Evolutionary conservation across 2,797 vertebrate genomes (phyloP).

Genomic region (Xenentodon cancila): DNA sequence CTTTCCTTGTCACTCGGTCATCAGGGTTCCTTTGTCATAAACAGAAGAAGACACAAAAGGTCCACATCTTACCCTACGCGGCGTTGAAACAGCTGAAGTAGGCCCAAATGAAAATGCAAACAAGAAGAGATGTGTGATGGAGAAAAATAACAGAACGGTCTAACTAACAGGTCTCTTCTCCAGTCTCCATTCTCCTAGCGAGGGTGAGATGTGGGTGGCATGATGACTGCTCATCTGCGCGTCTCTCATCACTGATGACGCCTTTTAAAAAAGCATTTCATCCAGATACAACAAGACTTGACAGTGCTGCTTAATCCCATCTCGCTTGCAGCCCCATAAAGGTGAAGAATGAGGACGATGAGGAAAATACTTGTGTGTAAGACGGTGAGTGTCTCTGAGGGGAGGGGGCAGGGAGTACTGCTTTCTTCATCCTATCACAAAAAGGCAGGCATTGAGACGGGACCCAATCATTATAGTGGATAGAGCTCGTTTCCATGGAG

Average conservation of each 20-base stretch:
- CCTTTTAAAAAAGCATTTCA: constrained; percentile 46
- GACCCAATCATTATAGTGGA: constrained; percentile 78
- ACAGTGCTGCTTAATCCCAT: constrained; percentile 67
- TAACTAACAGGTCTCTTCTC: constrained; percentile 70
- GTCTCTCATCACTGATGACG: constrained; percentile 26
- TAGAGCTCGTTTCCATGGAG: constrained; percentile 85
- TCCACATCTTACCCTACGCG: constrained; percentile 18
- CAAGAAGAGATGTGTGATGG: constrained; percentile 28
- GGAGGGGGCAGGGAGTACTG: constrained; percentile 72
- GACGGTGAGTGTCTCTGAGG: constrained; percentile 71
- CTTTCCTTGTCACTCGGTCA: constrained; percentile 27
- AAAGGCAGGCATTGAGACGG: constrained; percentile 73
- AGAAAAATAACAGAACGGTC: constrained; percentile 22
- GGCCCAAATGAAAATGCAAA: constrained; percentile 47
- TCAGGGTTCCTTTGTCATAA: constrained; percentile 20
- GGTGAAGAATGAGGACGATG: constrained; percentile 69
- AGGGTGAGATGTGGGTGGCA: constrained; percentile 49
- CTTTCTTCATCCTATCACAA: constrained; percentile 79
- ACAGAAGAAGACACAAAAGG: constrained; percentile 15
- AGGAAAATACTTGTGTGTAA: constrained; percentile 69
- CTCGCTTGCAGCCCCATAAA: constrained; percentile 65
- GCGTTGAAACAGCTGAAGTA: constrained; percentile 24
- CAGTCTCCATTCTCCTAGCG: constrained; percentile 43
- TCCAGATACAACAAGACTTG: constrained; percentile 47
- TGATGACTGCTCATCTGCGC: constrained; percentile 41